phyloP scores from a whole-genome alignment of 2,113 vertebrate genomes.

The Pterophyllum scalare region DNA sequence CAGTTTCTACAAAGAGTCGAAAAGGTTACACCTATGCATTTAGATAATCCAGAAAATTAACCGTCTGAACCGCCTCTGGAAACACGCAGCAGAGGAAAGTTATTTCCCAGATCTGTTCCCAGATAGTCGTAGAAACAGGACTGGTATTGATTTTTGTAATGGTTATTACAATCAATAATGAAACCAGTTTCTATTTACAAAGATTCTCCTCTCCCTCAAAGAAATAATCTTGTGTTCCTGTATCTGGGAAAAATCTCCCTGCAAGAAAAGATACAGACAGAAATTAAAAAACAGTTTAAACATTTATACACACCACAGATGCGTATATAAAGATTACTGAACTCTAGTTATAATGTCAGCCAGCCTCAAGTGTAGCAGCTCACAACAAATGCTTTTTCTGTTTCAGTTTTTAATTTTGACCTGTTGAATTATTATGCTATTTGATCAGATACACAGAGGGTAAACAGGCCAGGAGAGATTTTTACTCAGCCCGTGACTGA shows the following conservation, averaged over 20 bases:
- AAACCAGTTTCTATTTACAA: background rate
- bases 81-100: background rate
- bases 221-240: background rate
- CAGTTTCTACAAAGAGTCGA: slow-evolving; percentile 39
- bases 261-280: background rate
- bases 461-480: slow-evolving; percentile 11
- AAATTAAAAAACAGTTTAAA: background rate
- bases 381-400: background rate
- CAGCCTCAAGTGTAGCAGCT: background rate
- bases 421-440: background rate
- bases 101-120: background rate
- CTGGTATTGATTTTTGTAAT: background rate
- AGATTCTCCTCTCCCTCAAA: background rate
- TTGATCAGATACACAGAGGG: background rate
- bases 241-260: background rate
- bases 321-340: background rate
- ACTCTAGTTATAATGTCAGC: background rate
- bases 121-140: background rate
- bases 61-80: background rate
- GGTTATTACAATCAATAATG: background rate
- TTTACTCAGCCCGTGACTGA: slow-evolving; percentile 7
- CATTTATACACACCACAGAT: background rate
- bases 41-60: slow-evolving; percentile 17
- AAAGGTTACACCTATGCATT: slow-evolving; percentile 24
- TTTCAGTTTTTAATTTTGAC: background rate